Evolutionary conservation across 2,113 vertebrate genomes (phyloP), one percentile per base, ranked within the genome.

Genomic region (Odontesthes bonariensis): DNA sequence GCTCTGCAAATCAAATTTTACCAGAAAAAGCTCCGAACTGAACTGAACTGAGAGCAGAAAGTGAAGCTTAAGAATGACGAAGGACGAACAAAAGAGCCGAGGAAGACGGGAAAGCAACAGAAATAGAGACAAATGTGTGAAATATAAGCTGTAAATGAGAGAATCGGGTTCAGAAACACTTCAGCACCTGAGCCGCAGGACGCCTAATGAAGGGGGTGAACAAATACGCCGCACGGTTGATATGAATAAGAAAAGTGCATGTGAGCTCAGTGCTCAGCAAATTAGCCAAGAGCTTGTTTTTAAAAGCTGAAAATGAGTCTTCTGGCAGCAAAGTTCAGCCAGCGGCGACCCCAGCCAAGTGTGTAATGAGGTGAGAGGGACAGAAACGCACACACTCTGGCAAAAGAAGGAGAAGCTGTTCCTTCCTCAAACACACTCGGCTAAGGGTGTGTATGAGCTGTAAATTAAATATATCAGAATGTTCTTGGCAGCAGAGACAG

Each of bases 281-380:
- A 92, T 93, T 87, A 90, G 77, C 86, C 87, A 85, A 68, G 71
- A 82, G 87, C 83, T 73, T 67, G 31, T 74, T 91, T 86, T 88
- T 82, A 91, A 87, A 86, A 67, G 81, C 90, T 89, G 83, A 75
- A 85, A 93, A 88, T 86, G 71, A 89, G 69, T 88, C 82, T 81
- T 83, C 88, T 93, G 92, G 91, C 89, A 91, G 88, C 86, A 83
- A 83, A 83, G 82, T 88, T 85, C 80, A 87, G 77, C 80, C 77
- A 72, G 73, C 44, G 61, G 76, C 72, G 51, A 33, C 80, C 65
- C 22, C 59, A 89, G 91, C 92, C 91, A 94, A 93, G 81, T 83
- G 83, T 81, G 89, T 94, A 93, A 94, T 93, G 93, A 93, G 91
- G 91, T 93, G 93, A 88, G 89, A 92, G 83, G 53, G 52, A 52